phyloP scores from a whole-genome alignment of 1,140 invertebrate species.

The Saccostrea echinata region DNA sequence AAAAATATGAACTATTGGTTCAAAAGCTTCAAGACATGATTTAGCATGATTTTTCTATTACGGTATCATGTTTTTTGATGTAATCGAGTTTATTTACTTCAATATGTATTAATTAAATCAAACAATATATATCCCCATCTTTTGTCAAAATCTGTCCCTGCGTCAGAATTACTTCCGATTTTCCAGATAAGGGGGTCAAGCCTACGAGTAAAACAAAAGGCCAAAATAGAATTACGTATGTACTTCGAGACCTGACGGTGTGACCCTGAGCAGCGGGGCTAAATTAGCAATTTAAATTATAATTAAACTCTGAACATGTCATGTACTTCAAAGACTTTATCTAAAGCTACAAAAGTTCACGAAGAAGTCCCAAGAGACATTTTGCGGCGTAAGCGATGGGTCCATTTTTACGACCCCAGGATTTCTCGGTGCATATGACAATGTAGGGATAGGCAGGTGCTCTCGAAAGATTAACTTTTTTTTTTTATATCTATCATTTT shows the following conservation, averaged over 20 bases:
- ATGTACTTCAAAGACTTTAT: slow-evolving; percentile 33
- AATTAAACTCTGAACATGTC: slow-evolving; percentile 15
- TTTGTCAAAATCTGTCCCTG: neutral
- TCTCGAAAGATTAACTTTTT: neutral
- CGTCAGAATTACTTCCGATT: slow-evolving; percentile 24
- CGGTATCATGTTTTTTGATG: neutral
- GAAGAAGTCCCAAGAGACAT: neutral
- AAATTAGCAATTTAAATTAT: slow-evolving; percentile 38
- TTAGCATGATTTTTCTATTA: neutral
- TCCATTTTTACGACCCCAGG: neutral
- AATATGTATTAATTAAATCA: neutral
- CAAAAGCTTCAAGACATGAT: neutral
- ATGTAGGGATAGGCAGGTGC: neutral
- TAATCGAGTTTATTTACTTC: neutral
- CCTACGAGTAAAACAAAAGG: neutral
- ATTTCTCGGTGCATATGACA: neutral
- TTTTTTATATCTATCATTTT: neutral
- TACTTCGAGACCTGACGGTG: neutral
- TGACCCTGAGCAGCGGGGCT: slow-evolving; percentile 1
- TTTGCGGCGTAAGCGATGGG: neutral
- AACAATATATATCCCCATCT: neutral
- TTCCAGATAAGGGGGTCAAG: neutral
- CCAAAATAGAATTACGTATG: slow-evolving; percentile 1
- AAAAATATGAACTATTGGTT: neutral
- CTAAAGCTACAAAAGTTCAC: slow-evolving; percentile 29